These are phyloP conservation scores for Leptinotarsa haldemani DNA, from an alignment of 2,888 invertebrate species.

Conservation along the genomic window DNA sequence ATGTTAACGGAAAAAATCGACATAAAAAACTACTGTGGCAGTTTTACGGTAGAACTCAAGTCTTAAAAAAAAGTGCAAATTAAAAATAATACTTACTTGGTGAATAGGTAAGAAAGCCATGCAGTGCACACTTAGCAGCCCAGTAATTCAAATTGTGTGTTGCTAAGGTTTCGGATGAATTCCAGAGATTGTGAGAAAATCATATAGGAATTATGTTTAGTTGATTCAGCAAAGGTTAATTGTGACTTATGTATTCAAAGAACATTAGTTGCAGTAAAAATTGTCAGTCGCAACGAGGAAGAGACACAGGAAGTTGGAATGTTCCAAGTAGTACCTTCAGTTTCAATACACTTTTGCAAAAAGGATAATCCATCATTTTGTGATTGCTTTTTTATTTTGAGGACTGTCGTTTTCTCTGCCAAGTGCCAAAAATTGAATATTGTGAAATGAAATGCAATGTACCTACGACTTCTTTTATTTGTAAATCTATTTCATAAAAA, in stretches of 20 bases:
- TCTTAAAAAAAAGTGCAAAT: not conserved
- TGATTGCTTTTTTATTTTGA: too few species aligned
- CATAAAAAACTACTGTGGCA: too few species aligned
- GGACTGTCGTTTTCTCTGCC: too few species aligned
- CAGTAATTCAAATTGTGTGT: not conserved
- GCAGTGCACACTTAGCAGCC: constrained; percentile 29
- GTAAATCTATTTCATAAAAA: not conserved
- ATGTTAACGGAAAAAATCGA: too few species aligned
- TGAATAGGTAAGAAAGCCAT: constrained; percentile 31
- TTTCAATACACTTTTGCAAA: too few species aligned
- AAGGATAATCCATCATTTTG: too few species aligned
- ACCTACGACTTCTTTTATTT: not conserved
- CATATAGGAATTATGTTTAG: too few species aligned
- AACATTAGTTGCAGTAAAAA: not conserved
- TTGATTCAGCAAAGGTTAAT: too few species aligned
- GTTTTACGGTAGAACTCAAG: not conserved
- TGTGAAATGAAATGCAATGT: not conserved
- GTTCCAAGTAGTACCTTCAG: too few species aligned
- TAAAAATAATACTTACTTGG: constrained; percentile 6
- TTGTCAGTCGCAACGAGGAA: too few species aligned
- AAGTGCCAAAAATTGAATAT: not conserved
- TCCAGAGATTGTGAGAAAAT: not conserved
- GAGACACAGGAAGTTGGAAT: too few species aligned
- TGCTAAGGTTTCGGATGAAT: not conserved
- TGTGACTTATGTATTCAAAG: not conserved